Evolutionary conservation across 1,140 invertebrate species (phyloP).

Genomic region (Saccostrea glomerata): DNA sequence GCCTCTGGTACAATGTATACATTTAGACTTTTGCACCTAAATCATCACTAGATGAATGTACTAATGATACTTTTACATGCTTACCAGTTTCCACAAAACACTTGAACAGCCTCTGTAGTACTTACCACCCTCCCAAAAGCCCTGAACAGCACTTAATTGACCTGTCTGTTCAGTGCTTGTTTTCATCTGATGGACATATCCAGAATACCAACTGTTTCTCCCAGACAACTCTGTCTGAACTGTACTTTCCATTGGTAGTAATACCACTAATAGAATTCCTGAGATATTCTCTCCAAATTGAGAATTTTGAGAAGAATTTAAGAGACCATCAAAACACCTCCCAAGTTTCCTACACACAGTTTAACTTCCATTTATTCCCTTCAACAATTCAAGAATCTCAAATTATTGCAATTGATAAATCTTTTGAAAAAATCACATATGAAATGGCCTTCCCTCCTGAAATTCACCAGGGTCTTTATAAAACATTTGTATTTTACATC

Average conservation of each 20-base stretch:
- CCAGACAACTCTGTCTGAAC: not conserved
- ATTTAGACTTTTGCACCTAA: too few species aligned
- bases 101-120: too few species aligned
- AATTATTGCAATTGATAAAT: not conserved
- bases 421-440: not conserved
- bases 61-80: too few species aligned
- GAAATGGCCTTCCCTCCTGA: not conserved
- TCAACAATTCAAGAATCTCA: not conserved
- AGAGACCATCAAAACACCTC: not conserved
- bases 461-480: not conserved
- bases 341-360: not conserved
- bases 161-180: not conserved
- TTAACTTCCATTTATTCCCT: not conserved
- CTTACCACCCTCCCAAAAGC: slow-evolving; percentile 4
- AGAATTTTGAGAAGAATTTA: not conserved
- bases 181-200: slow-evolving; percentile 11
- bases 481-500: not conserved
- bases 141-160: not conserved
- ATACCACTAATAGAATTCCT: not conserved
- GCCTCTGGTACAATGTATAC: too few species aligned
- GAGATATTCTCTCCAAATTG: not conserved
- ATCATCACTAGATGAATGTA: too few species aligned
- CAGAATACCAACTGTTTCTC: not conserved
- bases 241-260: not conserved
- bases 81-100: too few species aligned